Percentiles rank a stretch among this genome's conserved stretches.
These are phyloP conservation scores for Aurelia aurita DNA, from an alignment of 30 jellyfish, hydroid and myxozoan genomes.

Conservation along the genomic window DNA sequence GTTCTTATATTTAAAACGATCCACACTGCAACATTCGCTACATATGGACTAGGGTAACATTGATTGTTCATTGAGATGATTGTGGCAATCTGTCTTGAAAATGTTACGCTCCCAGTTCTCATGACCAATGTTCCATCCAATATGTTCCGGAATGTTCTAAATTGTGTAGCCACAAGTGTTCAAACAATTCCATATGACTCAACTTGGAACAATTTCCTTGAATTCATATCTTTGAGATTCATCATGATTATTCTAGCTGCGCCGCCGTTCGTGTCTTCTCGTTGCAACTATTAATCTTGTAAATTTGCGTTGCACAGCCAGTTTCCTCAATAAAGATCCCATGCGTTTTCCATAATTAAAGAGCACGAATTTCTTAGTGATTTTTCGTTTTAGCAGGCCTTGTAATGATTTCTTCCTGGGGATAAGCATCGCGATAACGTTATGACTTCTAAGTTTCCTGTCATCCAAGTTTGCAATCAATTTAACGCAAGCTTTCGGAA, in stretches of 20 bases:
- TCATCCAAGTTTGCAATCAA: background rate
- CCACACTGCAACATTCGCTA: too few relatives aligned
- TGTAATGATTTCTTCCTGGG: slow-evolving; percentile 36
- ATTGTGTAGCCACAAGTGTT: too few relatives aligned
- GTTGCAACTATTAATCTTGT: slow-evolving; percentile 28
- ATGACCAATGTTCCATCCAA: too few relatives aligned
- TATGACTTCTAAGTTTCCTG: background rate
- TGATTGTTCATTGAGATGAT: too few relatives aligned
- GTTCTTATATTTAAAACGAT: too few relatives aligned
- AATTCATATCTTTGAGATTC: too few relatives aligned
- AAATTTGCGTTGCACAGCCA: slow-evolving; percentile 27
- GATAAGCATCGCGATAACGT: slow-evolving; percentile 37
- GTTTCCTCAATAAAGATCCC: slow-evolving; percentile 41
- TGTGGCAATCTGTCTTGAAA: too few relatives aligned
- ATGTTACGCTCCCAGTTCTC: too few relatives aligned
- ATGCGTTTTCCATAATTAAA: slow-evolving; percentile 61
- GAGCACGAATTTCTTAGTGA: slow-evolving; percentile 61
- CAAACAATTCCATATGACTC: too few relatives aligned
- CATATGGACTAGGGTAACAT: too few relatives aligned
- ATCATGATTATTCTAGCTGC: background rate
- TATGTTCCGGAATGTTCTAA: too few relatives aligned
- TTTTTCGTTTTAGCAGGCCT: slow-evolving; percentile 12
- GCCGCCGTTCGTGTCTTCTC: slow-evolving; percentile 3
- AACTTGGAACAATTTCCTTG: too few relatives aligned
- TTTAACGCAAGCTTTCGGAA: slow-evolving; percentile 51